Evolutionary conservation across 2,888 invertebrate species (phyloP), one percentile per base, ranked within the genome.

Genomic region (Cheilosia vernalis): DNA sequence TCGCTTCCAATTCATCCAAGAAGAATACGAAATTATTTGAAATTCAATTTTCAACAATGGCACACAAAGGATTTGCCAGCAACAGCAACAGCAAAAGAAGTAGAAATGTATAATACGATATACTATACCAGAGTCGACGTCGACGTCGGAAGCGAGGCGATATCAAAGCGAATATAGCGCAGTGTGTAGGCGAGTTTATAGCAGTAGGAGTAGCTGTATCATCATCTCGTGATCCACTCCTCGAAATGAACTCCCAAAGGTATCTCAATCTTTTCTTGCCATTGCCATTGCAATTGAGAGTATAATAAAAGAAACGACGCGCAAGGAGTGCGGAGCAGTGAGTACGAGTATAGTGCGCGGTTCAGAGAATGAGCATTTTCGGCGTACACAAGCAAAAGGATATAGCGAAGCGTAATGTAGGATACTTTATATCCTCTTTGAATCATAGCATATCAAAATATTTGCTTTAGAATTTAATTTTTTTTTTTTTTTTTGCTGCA

Each of bases 1-100:
- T 19, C 47, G 73, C 66, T 37, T 63, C 33, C 66, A 67, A 80
- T 80, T 80, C 76, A 80, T 80, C 64, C 70, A 73, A 67, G 76
- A 72, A 85, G 80, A 85, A 84, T 84, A 84, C 81, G 87, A 88
- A 88, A 88, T 88, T 88, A 89, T 89, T 88, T 89, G 87, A 88
- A 89, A 89, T 89, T 89, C 89, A 89, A 89, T 89, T 89, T 88
- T 86, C 87, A 86, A 80, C 87, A 89, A 89, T 89, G 87, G 88
- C 88, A 88, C 89, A 88, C 89, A 88, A 88, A 88, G 88, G 89
- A 89, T 67, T 85, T 81, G 85, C 85, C 76, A 81, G 76, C 81
- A 85, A 67, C 76, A 81, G 76, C 81, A 85, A 66, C 80, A 72
- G 85, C 66, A 76, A 76, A 80, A 60, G 70, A 17, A 69, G 30